A percentile compares a stretch with the other conserved stretches of the same genome.
These are phyloP conservation scores for Falcunculus frontatus DNA, from an alignment of 2,113 vertebrate species.

Conservation along the genomic window DNA sequence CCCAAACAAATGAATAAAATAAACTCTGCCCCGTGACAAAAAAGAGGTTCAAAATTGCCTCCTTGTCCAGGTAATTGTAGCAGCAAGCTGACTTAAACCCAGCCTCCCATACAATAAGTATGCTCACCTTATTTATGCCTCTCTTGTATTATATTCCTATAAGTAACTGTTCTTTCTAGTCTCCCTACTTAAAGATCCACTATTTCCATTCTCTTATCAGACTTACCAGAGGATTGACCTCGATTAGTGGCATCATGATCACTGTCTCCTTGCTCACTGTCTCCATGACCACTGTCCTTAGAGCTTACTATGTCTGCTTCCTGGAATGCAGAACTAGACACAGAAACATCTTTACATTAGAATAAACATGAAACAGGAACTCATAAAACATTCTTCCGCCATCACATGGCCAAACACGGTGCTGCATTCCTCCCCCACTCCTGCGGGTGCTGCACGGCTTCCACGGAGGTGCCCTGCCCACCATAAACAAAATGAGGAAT, in stretches of 20 bases:
- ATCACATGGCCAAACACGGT: conserved; percentile 72
- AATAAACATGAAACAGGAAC: conserved; percentile 53
- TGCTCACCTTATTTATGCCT: not conserved
- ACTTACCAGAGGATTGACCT: conserved; percentile 94
- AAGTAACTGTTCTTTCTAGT: not conserved
- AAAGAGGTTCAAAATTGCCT: not conserved
- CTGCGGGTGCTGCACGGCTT: not conserved
- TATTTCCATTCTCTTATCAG: conserved; percentile 53
- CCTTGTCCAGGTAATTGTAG: not conserved
- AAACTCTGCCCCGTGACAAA: accelerated
- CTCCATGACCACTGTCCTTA: conserved; percentile 98
- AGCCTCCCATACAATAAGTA: not conserved
- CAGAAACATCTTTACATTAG: conserved; percentile 66
- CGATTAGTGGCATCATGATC: conserved; percentile 98
- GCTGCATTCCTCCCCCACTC: conserved; percentile 64
- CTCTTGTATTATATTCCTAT: not conserved
- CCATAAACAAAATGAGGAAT: not conserved
- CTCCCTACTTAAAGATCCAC: conserved; percentile 40
- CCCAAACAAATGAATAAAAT: not conserved
- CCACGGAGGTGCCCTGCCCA: conserved; percentile 2
- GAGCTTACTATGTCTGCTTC: conserved; percentile 98
- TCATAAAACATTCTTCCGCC: conserved; percentile 81
- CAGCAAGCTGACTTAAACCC: not conserved
- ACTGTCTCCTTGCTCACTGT: conserved; percentile 98
- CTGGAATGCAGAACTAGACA: conserved; percentile 93